Percentiles rank a stretch among this genome's conserved stretches.
Conservation (phyloP, 2,888 invertebrate species). For the Ypsolopha sequella region DNA sequence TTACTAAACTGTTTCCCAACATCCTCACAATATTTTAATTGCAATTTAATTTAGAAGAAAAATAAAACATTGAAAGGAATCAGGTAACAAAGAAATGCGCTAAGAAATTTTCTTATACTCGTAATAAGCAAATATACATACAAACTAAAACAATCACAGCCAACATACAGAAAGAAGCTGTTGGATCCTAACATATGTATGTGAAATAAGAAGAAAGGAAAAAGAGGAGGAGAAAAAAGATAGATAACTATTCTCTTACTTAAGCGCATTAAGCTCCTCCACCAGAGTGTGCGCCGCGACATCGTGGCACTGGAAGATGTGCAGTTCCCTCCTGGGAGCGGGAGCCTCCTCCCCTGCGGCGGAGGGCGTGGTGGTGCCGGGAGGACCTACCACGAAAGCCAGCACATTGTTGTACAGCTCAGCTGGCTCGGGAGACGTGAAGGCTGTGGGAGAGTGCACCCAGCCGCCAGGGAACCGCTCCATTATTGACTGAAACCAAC, state of each 20-base stretch:
- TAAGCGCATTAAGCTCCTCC: conserved; percentile 79
- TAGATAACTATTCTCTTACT: conserved; percentile 44
- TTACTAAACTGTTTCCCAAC: too few species aligned
- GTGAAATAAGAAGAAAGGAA: too few species aligned
- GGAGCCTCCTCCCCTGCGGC: conserved; percentile 17
- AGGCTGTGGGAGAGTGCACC: conserved; percentile 97
- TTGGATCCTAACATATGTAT: too few species aligned
- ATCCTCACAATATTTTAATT: too few species aligned
- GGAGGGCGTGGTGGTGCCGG: conserved; percentile 18
- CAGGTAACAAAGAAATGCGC: too few species aligned
- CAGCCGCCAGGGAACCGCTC: conserved; percentile 94
- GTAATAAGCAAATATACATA: too few species aligned
- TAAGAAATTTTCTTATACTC: too few species aligned
- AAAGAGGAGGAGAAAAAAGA: too few species aligned
- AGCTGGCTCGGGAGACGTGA: conserved; percentile 94
- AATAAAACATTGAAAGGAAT: too few species aligned
- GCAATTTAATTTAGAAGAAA: too few species aligned
- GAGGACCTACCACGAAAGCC: conserved; percentile 91
- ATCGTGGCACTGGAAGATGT: conserved; percentile 92
- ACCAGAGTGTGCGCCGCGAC: conserved; percentile 84
- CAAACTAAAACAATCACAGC: too few species aligned
- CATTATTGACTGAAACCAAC: conserved; percentile 85
- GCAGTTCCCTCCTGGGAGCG: conserved; percentile 86
- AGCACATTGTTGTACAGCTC: conserved; percentile 99
- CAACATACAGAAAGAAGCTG: too few species aligned